Evolutionary conservation across 2,113 vertebrate genomes (phyloP).

Genomic region (Limnothrissa miodon): DNA sequence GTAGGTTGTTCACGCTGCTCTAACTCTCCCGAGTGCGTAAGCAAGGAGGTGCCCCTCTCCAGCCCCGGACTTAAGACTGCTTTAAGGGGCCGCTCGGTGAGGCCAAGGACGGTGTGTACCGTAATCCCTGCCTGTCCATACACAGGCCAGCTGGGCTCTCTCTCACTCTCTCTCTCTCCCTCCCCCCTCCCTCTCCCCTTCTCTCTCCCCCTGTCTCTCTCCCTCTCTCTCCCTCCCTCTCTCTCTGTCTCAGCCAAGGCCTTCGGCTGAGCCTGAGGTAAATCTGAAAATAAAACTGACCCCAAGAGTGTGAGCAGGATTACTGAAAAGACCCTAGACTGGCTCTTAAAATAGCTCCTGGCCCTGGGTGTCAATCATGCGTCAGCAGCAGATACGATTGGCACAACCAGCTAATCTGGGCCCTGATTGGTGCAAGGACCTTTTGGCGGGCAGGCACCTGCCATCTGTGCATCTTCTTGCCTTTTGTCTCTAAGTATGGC

Average conservation of each 20-base stretch:
- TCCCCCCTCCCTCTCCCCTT: not conserved
- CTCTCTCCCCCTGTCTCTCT: not conserved
- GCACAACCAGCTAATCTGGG: constrained; percentile 16
- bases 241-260: not conserved
- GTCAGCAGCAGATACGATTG: not conserved
- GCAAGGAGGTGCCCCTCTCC: constrained; percentile 33
- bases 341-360: constrained; percentile 51
- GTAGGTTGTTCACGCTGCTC: constrained; percentile 27
- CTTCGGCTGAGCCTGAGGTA: not conserved
- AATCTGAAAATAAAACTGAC: not conserved
- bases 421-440: not conserved
- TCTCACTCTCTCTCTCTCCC: not conserved
- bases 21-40: constrained; percentile 46
- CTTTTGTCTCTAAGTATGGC: not conserved
- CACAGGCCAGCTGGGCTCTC: constrained; percentile 3
- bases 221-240: not conserved
- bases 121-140: constrained; percentile 21
- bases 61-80: constrained; percentile 36
- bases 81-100: not conserved
- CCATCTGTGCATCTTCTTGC: not conserved
- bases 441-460: not conserved
- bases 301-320: constrained; percentile 50
- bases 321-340: constrained; percentile 53
- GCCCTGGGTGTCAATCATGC: constrained; percentile 31
- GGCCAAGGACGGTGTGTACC: not conserved